phyloP scores from a whole-genome alignment of 2,113 vertebrate species.

The human (Homo sapiens) region DNA sequence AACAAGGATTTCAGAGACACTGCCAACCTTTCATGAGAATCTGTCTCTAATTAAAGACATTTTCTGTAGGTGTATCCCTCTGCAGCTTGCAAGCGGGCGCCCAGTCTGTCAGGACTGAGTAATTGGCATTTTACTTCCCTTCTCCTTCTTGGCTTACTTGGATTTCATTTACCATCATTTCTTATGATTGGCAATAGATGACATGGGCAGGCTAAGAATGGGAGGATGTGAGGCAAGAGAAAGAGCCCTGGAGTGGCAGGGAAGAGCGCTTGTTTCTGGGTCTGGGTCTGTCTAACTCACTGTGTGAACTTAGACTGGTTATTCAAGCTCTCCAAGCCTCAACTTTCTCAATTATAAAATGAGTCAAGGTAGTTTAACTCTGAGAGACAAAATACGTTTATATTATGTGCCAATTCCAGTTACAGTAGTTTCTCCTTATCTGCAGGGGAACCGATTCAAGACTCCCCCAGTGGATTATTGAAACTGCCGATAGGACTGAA shows the following conservation, averaged over 20 bases:
- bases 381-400: not conserved
- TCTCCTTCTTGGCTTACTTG: not conserved
- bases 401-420: not conserved
- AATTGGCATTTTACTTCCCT: constrained; percentile 15
- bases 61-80: constrained; percentile 36
- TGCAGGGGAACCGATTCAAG: not conserved
- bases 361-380: not conserved
- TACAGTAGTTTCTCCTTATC: not conserved
- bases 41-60: constrained; percentile 63
- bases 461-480: not conserved
- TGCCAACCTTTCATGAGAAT: constrained; percentile 56
- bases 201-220: not conserved
- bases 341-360: not conserved
- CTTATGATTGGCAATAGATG: not conserved
- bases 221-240: not conserved
- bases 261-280: not conserved
- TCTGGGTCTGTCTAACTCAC: not conserved
- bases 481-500: not conserved
- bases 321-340: not conserved
- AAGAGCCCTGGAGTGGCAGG: no score
- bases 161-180: not conserved
- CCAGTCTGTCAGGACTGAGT: constrained; percentile 7
- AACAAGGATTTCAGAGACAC: constrained; percentile 64
- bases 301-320: not conserved
- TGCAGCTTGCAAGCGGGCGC: not conserved